phyloP scores from a whole-genome alignment of 35 echinoderm and acorn worm genomes.

The Apostichopus parvimensis region DNA sequence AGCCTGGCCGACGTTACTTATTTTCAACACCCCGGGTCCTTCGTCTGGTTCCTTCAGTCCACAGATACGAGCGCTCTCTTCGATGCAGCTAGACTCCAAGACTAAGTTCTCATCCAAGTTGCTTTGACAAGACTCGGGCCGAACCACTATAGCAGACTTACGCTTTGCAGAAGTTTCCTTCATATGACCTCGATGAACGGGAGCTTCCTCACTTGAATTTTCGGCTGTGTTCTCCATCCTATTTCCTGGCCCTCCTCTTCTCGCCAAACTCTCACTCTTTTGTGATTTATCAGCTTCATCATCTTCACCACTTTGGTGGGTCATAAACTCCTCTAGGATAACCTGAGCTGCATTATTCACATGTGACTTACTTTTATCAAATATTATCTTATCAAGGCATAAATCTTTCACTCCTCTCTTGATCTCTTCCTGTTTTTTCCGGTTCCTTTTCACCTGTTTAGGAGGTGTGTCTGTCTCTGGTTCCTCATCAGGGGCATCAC shows the following conservation, averaged over 20 bases:
- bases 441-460: background rate
- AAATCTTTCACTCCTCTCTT: slow-evolving; percentile 4
- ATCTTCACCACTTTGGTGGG: too few relatives aligned
- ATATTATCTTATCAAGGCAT: background rate
- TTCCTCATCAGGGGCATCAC: background rate
- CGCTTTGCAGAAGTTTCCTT: background rate
- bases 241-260: background rate
- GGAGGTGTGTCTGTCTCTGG: background rate
- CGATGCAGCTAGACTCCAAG: background rate
- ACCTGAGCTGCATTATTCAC: background rate
- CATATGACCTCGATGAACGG: background rate
- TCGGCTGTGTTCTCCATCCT: background rate
- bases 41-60: slow-evolving; percentile 25
- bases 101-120: too few relatives aligned
- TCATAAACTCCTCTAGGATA: slow-evolving; percentile 7
- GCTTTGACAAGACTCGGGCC: too few relatives aligned
- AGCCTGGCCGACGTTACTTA: background rate
- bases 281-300: background rate
- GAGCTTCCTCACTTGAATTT: background rate
- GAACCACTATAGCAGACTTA: background rate
- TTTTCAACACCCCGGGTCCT: background rate
- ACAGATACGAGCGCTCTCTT: slow-evolving; percentile 34
- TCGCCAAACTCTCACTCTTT: background rate
- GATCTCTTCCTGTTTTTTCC: background rate
- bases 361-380: slow-evolving; percentile 11